Base-by-base conservation (phyloP, 2,113 vertebrate genomes). In the Malurus cyaneus region DNA sequence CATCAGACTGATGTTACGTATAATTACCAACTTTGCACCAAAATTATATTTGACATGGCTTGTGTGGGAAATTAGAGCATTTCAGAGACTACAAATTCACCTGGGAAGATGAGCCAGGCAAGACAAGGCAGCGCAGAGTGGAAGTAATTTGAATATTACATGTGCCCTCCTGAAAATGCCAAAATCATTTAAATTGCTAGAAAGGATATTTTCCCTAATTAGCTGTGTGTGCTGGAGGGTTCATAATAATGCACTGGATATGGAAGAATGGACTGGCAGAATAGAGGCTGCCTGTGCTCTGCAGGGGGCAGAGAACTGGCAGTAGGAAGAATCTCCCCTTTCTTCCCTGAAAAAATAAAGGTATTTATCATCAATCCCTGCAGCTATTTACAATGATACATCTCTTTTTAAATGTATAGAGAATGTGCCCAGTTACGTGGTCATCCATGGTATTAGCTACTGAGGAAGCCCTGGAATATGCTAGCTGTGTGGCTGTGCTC, bases 1-100 rank as follows among this genome's bases (percentile, higher is more conserved):
- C 98, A 99, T 99, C 98, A 98, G 98, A 98, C 98, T 98, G 98
- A 99, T 99, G 99, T 98, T 98, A 98, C 98, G 94, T 99, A 98
- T 99, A 99, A 99, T 99, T 99, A 99, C 98, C 97, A 98, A 98
- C 98, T 99, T 99, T 98, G 98, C 98, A 98, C 98, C 98, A 98
- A 98, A 99, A 99, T 99, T 98, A 98, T 98, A 98, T 98, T 98
- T 99, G 99, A 99, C 99, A 99, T 98, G 97, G 96, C 98, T 97
- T 98, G 98, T 98, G 98, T 98, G 97, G 98, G 97, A 99, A 99
- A 99, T 99, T 98, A 98, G 97, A 98, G 98, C 98, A 98, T 98
- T 99, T 98, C 98, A 98, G 98, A 98, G 98, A 97, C 97, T 97
- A 97, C 97, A 97, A 97, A 98, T 98, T 98, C 99, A 99, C 98